Percentiles rank a stretch among this genome's conserved stretches.
These are phyloP conservation scores for Caenorhabditis zanzibari DNA, from an alignment of 2,888 invertebrate species.

Conservation along the genomic window DNA sequence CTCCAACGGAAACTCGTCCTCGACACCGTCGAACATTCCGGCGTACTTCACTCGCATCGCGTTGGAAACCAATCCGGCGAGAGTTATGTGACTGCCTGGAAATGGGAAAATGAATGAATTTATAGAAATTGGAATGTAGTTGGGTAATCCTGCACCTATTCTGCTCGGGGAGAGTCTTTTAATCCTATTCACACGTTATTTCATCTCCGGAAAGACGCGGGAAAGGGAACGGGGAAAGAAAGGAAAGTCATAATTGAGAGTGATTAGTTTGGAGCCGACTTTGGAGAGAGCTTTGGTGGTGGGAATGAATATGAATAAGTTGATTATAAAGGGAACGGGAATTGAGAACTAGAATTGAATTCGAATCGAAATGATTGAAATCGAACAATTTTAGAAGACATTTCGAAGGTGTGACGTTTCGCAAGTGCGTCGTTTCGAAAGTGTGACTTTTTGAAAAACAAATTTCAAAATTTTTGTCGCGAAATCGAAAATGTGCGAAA, in stretches of 20 bases:
- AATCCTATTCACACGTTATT: too few relatives aligned
- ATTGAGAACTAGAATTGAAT: background rate
- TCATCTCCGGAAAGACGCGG: too few relatives aligned
- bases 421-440: too few relatives aligned
- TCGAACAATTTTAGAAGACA: too few relatives aligned
- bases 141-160: constrained; percentile 38
- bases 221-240: background rate
- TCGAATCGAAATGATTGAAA: constrained; percentile 9
- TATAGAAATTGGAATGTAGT: constrained; percentile 23
- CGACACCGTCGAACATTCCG: constrained; percentile 12
- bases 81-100: constrained; percentile 63
- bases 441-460: too few relatives aligned
- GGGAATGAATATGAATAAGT: constrained; percentile 49
- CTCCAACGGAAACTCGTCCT: constrained; percentile 24
- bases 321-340: too few relatives aligned
- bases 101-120: constrained; percentile 24
- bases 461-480: too few relatives aligned
- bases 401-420: too few relatives aligned
- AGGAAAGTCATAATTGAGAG: constrained; percentile 50
- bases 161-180: constrained; percentile 4
- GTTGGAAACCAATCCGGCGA: constrained; percentile 64
- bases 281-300: background rate
- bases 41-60: constrained; percentile 55
- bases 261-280: constrained; percentile 49
- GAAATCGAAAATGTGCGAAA: too few relatives aligned